Evolutionary conservation across 2,113 vertebrate species (phyloP).

Genomic region (Oxygymnocypris stewartii): DNA sequence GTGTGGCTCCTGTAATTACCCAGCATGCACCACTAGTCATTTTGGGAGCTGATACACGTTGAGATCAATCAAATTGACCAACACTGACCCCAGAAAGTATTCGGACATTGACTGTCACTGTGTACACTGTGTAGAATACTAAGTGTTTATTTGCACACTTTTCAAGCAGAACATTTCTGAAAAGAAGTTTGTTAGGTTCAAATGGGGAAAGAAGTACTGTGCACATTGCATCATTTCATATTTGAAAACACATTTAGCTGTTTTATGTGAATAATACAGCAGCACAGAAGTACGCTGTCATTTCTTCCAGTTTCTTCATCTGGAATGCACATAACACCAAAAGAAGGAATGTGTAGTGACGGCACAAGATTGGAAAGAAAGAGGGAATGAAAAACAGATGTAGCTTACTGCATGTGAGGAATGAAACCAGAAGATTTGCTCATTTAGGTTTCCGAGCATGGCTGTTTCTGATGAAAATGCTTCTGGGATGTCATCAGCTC

Average conservation of each 20-base stretch:
- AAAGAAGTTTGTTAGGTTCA: not conserved
- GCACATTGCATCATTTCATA: not conserved
- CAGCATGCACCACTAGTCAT: not conserved
- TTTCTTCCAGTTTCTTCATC: slow-evolving; percentile 12
- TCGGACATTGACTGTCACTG: not conserved
- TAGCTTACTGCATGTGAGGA: slow-evolving; percentile 26
- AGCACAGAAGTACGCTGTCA: not conserved
- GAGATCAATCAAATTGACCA: not conserved
- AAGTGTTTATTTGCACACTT: not conserved
- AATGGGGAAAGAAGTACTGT: not conserved
- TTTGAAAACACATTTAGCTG: not conserved
- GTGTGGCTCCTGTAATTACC: not conserved
- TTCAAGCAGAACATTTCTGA: not conserved
- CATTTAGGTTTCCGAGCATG: not conserved
- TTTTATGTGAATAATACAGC: not conserved
- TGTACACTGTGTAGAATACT: not conserved
- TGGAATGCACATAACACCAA: slow-evolving; percentile 55
- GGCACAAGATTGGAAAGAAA: slow-evolving; percentile 17
- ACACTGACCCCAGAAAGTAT: not conserved
- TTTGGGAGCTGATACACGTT: not conserved
- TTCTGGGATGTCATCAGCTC: not conserved
- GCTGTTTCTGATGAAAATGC: not conserved
- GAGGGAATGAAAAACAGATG: slow-evolving; percentile 57
- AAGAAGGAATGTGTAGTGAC: slow-evolving; percentile 53
- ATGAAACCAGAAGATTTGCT: not conserved